Conservation (phyloP, 2,888 invertebrate species). For the Escarpia spicata region DNA sequence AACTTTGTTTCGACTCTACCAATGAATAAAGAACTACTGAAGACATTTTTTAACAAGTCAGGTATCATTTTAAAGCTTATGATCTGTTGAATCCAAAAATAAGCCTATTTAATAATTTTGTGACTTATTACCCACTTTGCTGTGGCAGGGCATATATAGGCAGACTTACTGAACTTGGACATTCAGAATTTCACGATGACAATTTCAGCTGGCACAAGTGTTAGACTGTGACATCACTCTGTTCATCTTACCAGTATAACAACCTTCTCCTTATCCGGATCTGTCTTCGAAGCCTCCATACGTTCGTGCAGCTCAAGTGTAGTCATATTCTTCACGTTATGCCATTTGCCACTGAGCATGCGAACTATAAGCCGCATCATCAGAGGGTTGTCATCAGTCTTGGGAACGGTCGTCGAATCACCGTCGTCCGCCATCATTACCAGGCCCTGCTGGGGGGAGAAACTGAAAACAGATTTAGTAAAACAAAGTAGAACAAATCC, state of each 20-base stretch:
- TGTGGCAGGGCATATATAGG: no score
- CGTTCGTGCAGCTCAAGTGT: slow-evolving; percentile 1
- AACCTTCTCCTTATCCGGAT: background rate
- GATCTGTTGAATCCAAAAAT: no score
- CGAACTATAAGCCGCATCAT: background rate
- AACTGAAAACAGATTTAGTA: no score
- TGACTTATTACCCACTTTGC: no score
- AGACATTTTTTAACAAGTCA: no score
- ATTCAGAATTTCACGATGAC: background rate
- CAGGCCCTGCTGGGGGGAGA: background rate
- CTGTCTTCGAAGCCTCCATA: background rate
- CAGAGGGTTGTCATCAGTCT: background rate
- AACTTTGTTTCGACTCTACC: no score
- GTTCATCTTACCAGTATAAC: background rate
- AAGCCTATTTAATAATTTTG: no score
- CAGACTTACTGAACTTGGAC: no score
- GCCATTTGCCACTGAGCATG: background rate
- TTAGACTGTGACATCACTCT: background rate
- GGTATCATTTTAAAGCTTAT: no score
- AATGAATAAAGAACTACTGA: no score
- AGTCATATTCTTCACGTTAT: background rate
- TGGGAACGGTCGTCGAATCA: background rate
- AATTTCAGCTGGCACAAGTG: background rate
- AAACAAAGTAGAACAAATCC: no score
- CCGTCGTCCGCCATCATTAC: background rate